phyloP scores from a whole-genome alignment of 2,113 vertebrate genomes.

The Erythrolamprus reginae region DNA sequence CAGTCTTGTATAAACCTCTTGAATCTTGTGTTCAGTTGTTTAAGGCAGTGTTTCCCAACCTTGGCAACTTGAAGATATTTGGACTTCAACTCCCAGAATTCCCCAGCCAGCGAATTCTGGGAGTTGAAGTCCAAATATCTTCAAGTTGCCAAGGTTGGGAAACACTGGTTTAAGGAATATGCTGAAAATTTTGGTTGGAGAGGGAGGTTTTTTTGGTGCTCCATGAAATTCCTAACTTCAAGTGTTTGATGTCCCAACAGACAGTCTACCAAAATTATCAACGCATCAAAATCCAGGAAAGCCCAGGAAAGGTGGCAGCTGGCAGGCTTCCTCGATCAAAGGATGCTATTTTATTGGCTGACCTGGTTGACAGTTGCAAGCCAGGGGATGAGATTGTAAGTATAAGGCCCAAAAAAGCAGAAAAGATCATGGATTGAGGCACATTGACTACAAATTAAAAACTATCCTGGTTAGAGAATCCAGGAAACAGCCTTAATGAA shows the following conservation, averaged over 20 bases:
- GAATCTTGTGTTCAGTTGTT: not conserved
- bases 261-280: constrained; percentile 98
- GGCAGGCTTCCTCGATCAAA: constrained; percentile 94
- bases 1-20: not conserved
- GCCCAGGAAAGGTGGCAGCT: constrained; percentile 90
- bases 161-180: no score
- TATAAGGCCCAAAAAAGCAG: not conserved
- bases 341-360: constrained; percentile 90
- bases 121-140: no score
- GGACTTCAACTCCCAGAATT: no score
- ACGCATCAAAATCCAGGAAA: constrained; percentile 95
- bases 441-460: not conserved
- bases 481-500: no score
- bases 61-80: no score
- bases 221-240: not conserved
- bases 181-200: not conserved
- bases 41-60: no score
- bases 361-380: constrained; percentile 93
- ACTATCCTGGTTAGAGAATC: not conserved
- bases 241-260: constrained; percentile 54
- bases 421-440: fast-evolving
- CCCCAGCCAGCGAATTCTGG: no score
- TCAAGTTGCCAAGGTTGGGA: no score
- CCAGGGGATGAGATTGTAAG: constrained; percentile 97
- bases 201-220: not conserved